phyloP scores from a whole-genome alignment of 2,797 vertebrate species.

The Manis javanica region DNA sequence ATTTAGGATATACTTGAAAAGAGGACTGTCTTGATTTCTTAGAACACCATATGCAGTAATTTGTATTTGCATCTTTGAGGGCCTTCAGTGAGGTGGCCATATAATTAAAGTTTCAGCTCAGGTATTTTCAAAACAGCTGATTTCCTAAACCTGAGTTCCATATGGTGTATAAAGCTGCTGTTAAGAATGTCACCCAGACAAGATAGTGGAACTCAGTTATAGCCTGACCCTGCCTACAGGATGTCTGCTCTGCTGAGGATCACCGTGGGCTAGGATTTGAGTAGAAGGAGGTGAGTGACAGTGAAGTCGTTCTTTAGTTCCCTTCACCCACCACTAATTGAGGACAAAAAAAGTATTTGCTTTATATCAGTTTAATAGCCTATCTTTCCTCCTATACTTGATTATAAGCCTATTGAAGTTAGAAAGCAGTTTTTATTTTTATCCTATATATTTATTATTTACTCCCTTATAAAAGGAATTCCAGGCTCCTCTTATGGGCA shows the following conservation, averaged over 20 bases:
- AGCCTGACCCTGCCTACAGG: background rate
- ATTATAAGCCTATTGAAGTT: background rate
- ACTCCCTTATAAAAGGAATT: background rate
- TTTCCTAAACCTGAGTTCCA: background rate
- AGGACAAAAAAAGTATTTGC: background rate
- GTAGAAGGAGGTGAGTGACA: background rate
- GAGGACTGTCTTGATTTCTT: background rate
- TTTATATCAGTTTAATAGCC: background rate
- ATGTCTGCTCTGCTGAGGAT: background rate
- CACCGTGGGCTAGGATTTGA: background rate
- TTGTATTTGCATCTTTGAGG: background rate
- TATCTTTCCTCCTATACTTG: background rate
- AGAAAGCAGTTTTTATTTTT: background rate
- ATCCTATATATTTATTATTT: background rate
- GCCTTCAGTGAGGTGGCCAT: background rate
- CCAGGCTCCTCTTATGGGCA: background rate
- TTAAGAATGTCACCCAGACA: background rate
- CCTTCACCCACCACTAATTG: background rate
- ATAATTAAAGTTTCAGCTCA: background rate
- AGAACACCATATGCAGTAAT: background rate
- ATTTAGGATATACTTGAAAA: background rate
- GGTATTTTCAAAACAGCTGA: background rate
- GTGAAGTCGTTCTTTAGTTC: background rate
- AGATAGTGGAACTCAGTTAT: background rate
- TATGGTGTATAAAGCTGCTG: background rate